Percentiles rank a stretch among this genome's conserved stretches.
phyloP scores from a whole-genome alignment of 2,888 invertebrate genomes.

The Thymelicus sylvestris region DNA sequence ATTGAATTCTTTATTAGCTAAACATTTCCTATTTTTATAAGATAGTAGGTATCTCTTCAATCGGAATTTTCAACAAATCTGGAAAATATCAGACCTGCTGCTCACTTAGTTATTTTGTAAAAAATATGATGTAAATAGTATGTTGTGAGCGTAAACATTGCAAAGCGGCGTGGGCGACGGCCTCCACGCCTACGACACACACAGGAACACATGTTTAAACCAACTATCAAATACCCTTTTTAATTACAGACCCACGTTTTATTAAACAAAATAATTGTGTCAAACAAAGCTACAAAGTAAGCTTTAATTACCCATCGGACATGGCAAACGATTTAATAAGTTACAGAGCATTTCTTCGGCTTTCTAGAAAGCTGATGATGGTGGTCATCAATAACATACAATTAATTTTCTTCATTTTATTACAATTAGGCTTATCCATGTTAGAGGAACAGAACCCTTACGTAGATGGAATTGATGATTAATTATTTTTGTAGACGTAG shows the following conservation, averaged over 20 bases:
- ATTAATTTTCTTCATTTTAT: no score
- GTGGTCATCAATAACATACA: no score
- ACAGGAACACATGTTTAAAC: conserved; percentile 76
- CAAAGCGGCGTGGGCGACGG: conserved; percentile 60
- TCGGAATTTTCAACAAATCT: conserved; percentile 9
- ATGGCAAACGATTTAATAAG: no score
- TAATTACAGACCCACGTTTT: conserved; percentile 46
- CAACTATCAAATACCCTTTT: conserved; percentile 59
- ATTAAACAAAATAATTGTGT: neutral
- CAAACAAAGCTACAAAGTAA: neutral
- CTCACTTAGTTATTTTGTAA: conserved; percentile 50
- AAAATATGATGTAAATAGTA: conserved; percentile 59
- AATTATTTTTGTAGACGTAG: no score
- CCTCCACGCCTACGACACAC: conserved; percentile 69
- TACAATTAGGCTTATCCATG: no score
- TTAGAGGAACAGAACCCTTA: no score
- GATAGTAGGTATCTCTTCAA: neutral
- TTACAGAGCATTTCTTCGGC: no score
- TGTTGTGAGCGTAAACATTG: conserved; percentile 47
- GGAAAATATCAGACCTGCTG: conserved; percentile 4
- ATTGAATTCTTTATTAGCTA: no score
- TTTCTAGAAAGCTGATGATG: no score
- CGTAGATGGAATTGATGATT: no score
- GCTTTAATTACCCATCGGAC: no score
- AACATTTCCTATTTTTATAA: neutral